phyloP scores from a whole-genome alignment of 2,113 vertebrate genomes.

The Apus apus region DNA sequence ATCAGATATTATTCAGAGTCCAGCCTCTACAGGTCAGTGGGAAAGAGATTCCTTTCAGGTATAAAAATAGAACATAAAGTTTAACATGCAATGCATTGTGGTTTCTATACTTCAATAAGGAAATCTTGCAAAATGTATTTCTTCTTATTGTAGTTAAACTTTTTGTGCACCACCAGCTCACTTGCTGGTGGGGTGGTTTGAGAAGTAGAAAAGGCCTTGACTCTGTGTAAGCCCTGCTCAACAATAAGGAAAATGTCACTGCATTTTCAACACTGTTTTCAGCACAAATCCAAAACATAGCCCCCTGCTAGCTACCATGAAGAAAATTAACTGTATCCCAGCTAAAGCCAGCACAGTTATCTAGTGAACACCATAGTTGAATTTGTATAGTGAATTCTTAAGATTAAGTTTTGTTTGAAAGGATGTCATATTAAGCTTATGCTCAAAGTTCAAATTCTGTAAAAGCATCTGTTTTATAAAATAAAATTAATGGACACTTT shows the following conservation, averaged over 20 bases:
- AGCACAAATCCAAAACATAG: too few relatives aligned
- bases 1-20: constrained; percentile 93
- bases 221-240: too few relatives aligned
- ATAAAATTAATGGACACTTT: not conserved
- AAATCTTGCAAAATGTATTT: not conserved
- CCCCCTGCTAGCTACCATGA: too few relatives aligned
- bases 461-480: not conserved
- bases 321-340: too few relatives aligned
- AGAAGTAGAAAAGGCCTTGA: too few relatives aligned
- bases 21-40: constrained; percentile 84
- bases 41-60: not conserved
- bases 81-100: not conserved
- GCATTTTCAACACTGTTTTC: too few relatives aligned
- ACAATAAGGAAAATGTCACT: too few relatives aligned
- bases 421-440: not conserved
- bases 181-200: too few relatives aligned
- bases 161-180: too few relatives aligned
- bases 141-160: not conserved
- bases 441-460: not conserved
- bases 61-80: not conserved
- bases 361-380: not conserved
- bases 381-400: not conserved
- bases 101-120: not conserved
- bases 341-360: not conserved
- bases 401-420: not conserved